These are phyloP conservation scores for Apotomis turbidana DNA, from an alignment of 2,888 invertebrate genomes.

Conservation along the genomic window DNA sequence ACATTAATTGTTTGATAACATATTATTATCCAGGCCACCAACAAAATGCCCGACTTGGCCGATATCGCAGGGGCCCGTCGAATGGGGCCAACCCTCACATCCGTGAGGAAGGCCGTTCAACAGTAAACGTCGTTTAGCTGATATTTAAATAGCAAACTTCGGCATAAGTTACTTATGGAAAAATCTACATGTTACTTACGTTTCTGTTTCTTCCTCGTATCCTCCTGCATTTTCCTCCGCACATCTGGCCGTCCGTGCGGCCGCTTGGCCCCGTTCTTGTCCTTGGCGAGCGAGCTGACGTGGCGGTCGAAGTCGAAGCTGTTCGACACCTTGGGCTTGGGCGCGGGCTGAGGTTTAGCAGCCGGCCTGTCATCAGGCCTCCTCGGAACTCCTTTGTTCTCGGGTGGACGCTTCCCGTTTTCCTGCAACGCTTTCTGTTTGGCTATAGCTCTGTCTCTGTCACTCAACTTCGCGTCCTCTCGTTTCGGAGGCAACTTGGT, in stretches of 20 bases:
- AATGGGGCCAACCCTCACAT: too few relatives aligned
- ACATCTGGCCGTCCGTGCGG: constrained; percentile 71
- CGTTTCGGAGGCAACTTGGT: constrained; percentile 66
- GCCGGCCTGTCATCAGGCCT: constrained; percentile 60
- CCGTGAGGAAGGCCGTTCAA: too few relatives aligned
- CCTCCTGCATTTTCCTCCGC: constrained; percentile 63
- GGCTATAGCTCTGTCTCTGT: constrained; percentile 56
- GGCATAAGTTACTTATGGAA: too few relatives aligned
- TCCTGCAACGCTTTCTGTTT: constrained; percentile 57
- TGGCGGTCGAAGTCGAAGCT: constrained; percentile 78
- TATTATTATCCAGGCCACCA: too few relatives aligned
- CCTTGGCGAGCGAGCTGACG: constrained; percentile 65
- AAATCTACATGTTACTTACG: constrained; percentile 56
- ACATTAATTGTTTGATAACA: too few relatives aligned
- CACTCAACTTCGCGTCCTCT: constrained; percentile 54
- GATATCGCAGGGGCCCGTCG: too few relatives aligned
- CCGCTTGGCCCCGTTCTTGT: constrained; percentile 46
- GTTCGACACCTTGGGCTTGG: constrained; percentile 61
- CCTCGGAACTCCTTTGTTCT: constrained; percentile 55
- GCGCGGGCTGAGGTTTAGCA: constrained; percentile 55
- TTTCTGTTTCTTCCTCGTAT: constrained; percentile 61
- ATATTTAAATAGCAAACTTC: too few relatives aligned
- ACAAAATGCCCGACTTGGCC: too few relatives aligned
- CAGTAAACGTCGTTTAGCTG: too few relatives aligned
- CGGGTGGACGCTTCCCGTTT: constrained; percentile 56